A percentile compares a stretch with the other conserved stretches of the same genome.
Conservation (phyloP, 2,797 vertebrate genomes). For the Pseudotriccus pelzelni region DNA sequence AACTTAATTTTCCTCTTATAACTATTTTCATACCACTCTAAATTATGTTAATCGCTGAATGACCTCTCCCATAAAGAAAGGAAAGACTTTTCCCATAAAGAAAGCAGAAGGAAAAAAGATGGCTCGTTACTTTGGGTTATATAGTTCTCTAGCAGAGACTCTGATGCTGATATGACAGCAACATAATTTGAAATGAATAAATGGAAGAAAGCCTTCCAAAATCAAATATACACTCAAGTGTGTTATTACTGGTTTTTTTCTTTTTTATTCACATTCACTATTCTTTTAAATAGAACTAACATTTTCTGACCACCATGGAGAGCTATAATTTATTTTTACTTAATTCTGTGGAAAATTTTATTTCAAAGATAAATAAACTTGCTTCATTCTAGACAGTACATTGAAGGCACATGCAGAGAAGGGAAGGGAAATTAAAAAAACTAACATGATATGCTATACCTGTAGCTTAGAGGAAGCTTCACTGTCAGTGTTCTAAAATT, state of each 20-base stretch:
- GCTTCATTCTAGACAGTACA: neutral
- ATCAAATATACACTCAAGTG: neutral
- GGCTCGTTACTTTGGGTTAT: neutral
- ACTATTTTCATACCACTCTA: neutral
- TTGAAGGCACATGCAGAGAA: neutral
- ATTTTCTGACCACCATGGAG: neutral
- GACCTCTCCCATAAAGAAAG: neutral
- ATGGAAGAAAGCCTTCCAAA: neutral
- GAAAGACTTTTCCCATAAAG: neutral
- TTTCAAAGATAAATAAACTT: neutral
- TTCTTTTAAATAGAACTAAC: neutral
- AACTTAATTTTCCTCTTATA: neutral
- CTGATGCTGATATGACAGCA: neutral
- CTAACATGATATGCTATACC: neutral
- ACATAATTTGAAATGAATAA: neutral
- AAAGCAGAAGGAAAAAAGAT: neutral
- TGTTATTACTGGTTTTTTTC: neutral
- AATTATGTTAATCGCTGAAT: neutral
- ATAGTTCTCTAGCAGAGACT: neutral
- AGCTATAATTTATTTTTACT: neutral
- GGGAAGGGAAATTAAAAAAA: neutral
- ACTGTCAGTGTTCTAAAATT: neutral
- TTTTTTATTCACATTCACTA: neutral
- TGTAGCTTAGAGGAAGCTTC: neutral
- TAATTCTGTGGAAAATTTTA: neutral